Evolutionary conservation across 2,888 invertebrate genomes (phyloP), one percentile per base, ranked within the genome.

Genomic region (Eupithecia abbreviata): DNA sequence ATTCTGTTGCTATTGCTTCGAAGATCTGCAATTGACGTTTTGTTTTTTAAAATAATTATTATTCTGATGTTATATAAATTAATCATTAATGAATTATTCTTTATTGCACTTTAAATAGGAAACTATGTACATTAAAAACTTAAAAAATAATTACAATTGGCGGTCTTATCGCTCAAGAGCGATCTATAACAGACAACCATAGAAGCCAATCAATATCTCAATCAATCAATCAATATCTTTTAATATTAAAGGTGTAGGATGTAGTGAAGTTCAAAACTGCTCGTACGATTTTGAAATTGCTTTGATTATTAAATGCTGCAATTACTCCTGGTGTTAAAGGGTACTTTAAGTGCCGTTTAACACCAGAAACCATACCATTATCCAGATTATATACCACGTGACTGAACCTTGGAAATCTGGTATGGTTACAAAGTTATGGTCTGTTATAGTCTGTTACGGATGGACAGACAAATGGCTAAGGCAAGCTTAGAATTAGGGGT

Each of bases 1-100:
- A 95, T 83, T 94, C 94, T 7, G 88, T 88, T 69, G 94, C 94
- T 80, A 95, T 94, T 4, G 94, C 93, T 89, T 95, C 94, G 77
- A 94, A 94, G 0, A 94, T 93, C 94, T 94, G 84, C 15, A 66
- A 42, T 66, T 42, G 0, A 42, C 0, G 13, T 66, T 42, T 41
- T 66, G 5, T 4, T 42, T 15, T 42, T 9, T n/a, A 65, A 51
- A n/a, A 4, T 3, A 10, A 7, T 12, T 41, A 4, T 65, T 41
- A 5, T 51, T 51, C 15, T 51, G 13, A 47, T 30, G 30, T 30
- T 1, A 30, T 30, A 30, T 30, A 30, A 30, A 30, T 30, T 30
- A 30, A 30, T 30, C 30, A 1, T 1, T n/a, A n/a, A n/a, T n/a
- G n/a, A n/a, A n/a, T 30, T 30, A 30, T 30, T 30, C 0, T 30